Evolutionary conservation across 2,888 invertebrate genomes (phyloP).

Genomic region (Lepidocyrtinus sp.): DNA sequence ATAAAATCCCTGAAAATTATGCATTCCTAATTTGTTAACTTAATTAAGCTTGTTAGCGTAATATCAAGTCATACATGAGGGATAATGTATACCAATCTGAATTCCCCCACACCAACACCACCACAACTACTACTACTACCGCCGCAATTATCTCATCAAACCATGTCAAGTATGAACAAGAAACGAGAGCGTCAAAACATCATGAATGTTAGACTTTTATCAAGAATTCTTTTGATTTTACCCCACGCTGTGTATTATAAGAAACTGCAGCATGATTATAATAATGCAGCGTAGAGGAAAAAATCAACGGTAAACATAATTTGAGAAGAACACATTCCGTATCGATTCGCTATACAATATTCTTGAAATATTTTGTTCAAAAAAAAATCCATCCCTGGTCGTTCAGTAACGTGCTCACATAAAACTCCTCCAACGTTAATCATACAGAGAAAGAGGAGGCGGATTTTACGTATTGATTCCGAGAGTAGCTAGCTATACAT

Average conservation of each 20-base stretch:
- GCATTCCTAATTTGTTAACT: too few relatives aligned
- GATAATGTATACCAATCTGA: too few relatives aligned
- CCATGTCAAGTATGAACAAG: constrained; percentile 24
- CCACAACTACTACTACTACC: too few relatives aligned
- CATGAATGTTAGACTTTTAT: too few relatives aligned
- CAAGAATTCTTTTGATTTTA: too few relatives aligned
- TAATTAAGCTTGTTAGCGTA: too few relatives aligned
- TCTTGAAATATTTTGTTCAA: neutral
- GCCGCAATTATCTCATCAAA: constrained; percentile 46
- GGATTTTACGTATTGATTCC: constrained; percentile 13
- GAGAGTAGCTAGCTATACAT: neutral
- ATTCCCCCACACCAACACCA: too few relatives aligned
- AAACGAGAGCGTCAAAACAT: neutral
- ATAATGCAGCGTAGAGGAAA: neutral
- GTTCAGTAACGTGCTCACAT: constrained; percentile 23
- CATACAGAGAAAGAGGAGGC: constrained; percentile 23
- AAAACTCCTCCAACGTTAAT: constrained; percentile 13
- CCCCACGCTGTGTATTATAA: neutral
- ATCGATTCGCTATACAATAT: constrained; percentile 6
- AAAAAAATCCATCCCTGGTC: constrained; percentile 13
- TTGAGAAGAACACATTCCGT: constrained; percentile 12
- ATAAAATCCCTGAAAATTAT: too few relatives aligned
- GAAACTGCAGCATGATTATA: neutral
- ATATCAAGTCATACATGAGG: too few relatives aligned
- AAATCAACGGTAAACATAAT: constrained; percentile 44